A percentile compares a stretch with the other conserved stretches of the same genome.
phyloP scores from a whole-genome alignment of 2,113 vertebrate species.

The Argyrosomus japonicus region DNA sequence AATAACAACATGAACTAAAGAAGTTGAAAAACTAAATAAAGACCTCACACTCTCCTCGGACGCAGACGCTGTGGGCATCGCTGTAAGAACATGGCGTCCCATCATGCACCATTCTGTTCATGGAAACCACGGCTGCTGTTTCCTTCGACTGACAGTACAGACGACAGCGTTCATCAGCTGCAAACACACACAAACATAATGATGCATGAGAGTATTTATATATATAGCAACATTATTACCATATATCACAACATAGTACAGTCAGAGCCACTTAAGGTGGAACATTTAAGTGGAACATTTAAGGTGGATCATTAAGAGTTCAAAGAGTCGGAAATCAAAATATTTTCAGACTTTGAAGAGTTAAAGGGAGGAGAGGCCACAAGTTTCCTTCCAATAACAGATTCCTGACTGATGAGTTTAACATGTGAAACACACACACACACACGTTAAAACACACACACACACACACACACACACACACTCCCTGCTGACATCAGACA shows the following conservation, averaged over 20 bases:
- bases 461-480: too few species aligned
- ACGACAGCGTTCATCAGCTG: conserved; percentile 93
- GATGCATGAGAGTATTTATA: neutral
- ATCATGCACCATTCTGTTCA: conserved; percentile 94
- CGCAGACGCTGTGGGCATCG: conserved; percentile 92
- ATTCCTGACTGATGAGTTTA: conserved; percentile 70
- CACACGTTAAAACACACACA: neutral
- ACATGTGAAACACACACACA: conserved; percentile 49
- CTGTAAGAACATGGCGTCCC: conserved; percentile 96
- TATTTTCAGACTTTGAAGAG: conserved; percentile 7
- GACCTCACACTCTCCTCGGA: conserved; percentile 96
- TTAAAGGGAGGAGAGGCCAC: conserved; percentile 36
- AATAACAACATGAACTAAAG: neutral
- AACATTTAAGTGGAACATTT: conserved; percentile 17
- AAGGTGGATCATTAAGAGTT: neutral
- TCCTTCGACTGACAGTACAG: conserved; percentile 93
- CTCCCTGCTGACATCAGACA: too few species aligned
- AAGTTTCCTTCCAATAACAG: conserved; percentile 42
- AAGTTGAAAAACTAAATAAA: conserved; percentile 46
- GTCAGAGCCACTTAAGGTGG: neutral
- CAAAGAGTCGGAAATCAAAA: neutral
- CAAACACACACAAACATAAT: neutral
- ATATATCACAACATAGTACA: neutral
- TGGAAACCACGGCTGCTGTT: conserved; percentile 88
- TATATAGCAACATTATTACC: neutral